Evolutionary conservation across 2,797 vertebrate species (phyloP), one percentile per base, ranked within the genome.

Genomic region (Petrocephalus schoutedeni): DNA sequence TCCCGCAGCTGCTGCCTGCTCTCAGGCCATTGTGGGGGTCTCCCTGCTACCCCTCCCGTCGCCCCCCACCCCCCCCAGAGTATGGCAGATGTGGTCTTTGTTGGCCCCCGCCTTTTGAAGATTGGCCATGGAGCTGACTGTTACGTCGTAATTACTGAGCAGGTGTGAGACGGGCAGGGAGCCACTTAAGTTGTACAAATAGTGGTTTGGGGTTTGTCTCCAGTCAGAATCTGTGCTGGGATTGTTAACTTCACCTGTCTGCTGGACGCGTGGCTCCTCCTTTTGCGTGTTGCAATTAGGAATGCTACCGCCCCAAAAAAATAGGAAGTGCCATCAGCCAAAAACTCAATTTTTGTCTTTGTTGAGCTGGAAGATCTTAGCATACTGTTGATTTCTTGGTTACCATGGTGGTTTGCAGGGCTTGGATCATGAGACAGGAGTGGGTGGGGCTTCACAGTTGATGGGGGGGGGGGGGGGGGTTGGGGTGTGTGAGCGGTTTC

Each of bases 1-100:
- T 61, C 86, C 90, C 87, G 93, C 94, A 95, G 94, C 94, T 95
- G 94, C 94, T 74, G 90, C 90, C 91, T 94, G 94, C 92, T 93
- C 92, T 93, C 93, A 90, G 64, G 90, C 89, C 91, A 94, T 95
- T 96, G 95, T 95, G 91, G 89, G 2, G 12, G 58, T 85, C 58
- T 88, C 41, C 86, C 89, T 59, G 49, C 80, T 14, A 88, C 87
- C 57, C 87, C 80, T 41, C 80, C 86, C 41, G 32, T 51, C 32
- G 2, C 85, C 57, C 86, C 86, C 56, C 32, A 61, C 14, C 56
- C 32, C 32, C 28, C 16, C n/a, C 19, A 86, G 16, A 61, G 36
- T 64, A 23, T 58, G 58, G 87, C 87, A 88, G 77, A 86, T 86
- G 67, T 85, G 87, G 41, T 58, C 71, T 45, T 49, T 80, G 59